Evolutionary conservation across 2,888 invertebrate species (phyloP).

Genomic region (Trissolcus brochymenae): DNA sequence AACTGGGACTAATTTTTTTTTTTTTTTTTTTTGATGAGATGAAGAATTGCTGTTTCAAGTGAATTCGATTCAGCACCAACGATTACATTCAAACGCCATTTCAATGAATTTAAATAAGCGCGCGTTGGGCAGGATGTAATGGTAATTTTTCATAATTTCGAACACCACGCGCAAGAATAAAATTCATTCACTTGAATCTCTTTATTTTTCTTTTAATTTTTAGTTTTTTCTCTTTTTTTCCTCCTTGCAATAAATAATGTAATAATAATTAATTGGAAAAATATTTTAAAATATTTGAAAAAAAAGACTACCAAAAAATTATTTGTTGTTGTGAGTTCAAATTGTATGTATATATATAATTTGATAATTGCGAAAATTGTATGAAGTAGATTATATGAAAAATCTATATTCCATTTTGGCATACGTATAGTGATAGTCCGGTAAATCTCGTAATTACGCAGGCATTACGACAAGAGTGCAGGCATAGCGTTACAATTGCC

Average conservation of each 20-base stretch:
- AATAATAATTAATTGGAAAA: too few species aligned
- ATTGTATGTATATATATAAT: too few species aligned
- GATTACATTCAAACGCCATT: conserved; percentile 9
- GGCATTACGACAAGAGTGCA: conserved; percentile 30
- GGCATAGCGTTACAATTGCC: conserved; percentile 33
- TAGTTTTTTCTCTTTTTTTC: too few species aligned
- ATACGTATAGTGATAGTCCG: conserved; percentile 23
- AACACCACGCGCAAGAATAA: neutral
- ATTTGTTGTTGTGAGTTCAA: too few species aligned
- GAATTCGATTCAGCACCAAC: conserved; percentile 1
- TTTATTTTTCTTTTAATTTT: too few species aligned
- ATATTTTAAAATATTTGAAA: too few species aligned
- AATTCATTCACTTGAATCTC: too few species aligned
- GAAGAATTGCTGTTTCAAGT: conserved; percentile 8
- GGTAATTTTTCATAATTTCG: conserved; percentile 2
- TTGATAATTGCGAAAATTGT: too few species aligned
- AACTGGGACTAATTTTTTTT: conserved; percentile 24
- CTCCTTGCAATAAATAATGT: too few species aligned
- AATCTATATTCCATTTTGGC: conserved; percentile 17
- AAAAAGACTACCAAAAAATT: too few species aligned
- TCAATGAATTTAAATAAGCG: conserved; percentile 8
- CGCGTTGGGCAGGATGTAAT: neutral
- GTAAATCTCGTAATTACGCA: conserved; percentile 49
- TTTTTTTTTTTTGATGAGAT: conserved; percentile 10
- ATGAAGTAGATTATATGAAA: too few species aligned